Conservation (phyloP, 1,140 invertebrate genomes). For the Kradibia gibbosae region DNA sequence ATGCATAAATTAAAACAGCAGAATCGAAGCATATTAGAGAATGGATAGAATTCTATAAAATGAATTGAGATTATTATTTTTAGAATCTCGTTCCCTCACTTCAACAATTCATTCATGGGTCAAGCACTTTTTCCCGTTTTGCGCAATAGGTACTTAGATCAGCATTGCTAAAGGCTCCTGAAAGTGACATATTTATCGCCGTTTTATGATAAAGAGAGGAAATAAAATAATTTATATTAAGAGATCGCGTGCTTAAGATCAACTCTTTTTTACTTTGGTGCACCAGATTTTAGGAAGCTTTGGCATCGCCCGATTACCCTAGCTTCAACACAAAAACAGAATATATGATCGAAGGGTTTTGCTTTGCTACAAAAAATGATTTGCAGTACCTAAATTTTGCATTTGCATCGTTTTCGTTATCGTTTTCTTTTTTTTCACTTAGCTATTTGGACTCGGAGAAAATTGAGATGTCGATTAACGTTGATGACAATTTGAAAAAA, state of each 20-base stretch:
- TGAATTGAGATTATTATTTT: conserved; percentile 73
- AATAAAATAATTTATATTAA: background rate
- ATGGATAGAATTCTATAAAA: conserved; percentile 59
- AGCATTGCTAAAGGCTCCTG: conserved; percentile 55
- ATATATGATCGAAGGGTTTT: background rate
- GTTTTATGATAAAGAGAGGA: background rate
- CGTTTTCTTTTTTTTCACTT: background rate
- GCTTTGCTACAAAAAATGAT: conserved; percentile 24
- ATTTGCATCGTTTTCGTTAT: background rate
- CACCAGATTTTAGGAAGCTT: conserved; percentile 51
- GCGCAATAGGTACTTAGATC: conserved; percentile 71
- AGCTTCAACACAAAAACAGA: conserved; percentile 46
- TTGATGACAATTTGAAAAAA: background rate
- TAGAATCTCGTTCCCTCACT: conserved; percentile 73
- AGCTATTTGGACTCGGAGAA: background rate
- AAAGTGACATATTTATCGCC: conserved; percentile 50
- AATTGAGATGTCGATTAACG: background rate
- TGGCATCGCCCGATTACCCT: conserved; percentile 57
- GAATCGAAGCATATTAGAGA: conserved; percentile 5
- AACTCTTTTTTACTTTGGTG: background rate
- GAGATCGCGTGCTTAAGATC: background rate
- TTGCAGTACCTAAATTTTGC: background rate
- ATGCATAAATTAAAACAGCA: no score
- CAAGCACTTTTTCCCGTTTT: conserved; percentile 74
- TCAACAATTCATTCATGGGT: conserved; percentile 73